Evolutionary conservation across 2,888 invertebrate genomes (phyloP), one percentile per base, ranked within the genome.

Genomic region (Exocentrus adspersus): DNA sequence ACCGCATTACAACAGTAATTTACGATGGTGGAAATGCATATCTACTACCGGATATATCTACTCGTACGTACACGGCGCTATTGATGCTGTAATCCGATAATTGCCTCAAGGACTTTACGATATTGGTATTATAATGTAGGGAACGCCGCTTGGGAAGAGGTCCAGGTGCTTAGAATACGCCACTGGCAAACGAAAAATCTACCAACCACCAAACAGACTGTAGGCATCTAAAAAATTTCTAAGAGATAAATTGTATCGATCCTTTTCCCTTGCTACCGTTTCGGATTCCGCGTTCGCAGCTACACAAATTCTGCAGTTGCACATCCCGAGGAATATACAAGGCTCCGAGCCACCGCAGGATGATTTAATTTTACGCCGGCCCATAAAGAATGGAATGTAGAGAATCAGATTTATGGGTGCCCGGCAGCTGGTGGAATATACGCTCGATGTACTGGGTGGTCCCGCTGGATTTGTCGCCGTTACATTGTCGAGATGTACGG

Each of bases 71-170:
- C 48, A 20, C 16, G 9, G 16, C 30, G 17, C 21, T 50, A 32
- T 37, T 16, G 46, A 41, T 50, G 61, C 45, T 43, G 51, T 45
- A 59, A 62, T 59, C 60, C 53, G 60, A 50, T 60, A 66, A 66
- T 66, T 62, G 57, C 66, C 60, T 60, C 62, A 60, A 60, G 60
- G 59, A 62, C 62, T 62, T 66, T 60, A 52, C 60, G 57, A 52
- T 60, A 62, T 62, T 57, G 48, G 21, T 19, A 21, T 21, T 19
- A 21, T 14, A 53, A 41, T 16, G 14, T 42, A 2, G 5, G 17
- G 42, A 21, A 37, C 37, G 5, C 32, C n/a, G 14, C 54, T 16
- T 50, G 59, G 57, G 62, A 62, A 64, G 41, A 48, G 43, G 43
- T 46, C 62, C 67, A 67, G 67, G 67, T 67, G 67, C n/a, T n/a